Evolutionary conservation across 2,113 vertebrate genomes (phyloP).

Genomic region (Acrocephalus kingi): DNA sequence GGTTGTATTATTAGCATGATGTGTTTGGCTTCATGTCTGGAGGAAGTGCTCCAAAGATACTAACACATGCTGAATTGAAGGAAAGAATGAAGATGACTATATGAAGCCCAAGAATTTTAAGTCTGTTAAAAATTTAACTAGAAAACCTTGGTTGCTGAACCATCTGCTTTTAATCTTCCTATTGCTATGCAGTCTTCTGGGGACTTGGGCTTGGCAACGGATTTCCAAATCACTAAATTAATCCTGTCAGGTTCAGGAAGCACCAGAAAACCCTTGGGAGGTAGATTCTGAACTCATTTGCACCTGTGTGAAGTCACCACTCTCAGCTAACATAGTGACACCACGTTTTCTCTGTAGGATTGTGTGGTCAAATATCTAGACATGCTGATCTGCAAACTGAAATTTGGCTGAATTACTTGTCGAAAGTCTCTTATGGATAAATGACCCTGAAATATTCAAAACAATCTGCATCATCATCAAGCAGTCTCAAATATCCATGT

Average conservation of each 20-base stretch:
- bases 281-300: conserved; percentile 5
- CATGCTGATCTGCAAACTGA: background rate
- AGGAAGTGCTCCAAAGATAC: conserved; percentile 31
- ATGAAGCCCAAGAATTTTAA: conserved; percentile 69
- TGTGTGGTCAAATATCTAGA: background rate
- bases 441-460: background rate
- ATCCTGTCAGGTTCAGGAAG: conserved; percentile 79
- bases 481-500: background rate
- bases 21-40: conserved; percentile 28
- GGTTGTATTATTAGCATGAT: background rate
- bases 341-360: background rate
- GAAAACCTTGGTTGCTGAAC: conserved; percentile 49
- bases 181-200: conserved; percentile 63
- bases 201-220: conserved; percentile 67
- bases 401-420: background rate
- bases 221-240: conserved; percentile 74
- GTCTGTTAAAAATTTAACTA: conserved; percentile 45
- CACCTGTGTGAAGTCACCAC: conserved; percentile 36
- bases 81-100: conserved; percentile 59
- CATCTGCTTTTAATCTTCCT: conserved; percentile 78
- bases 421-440: background rate
- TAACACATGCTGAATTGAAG: background rate
- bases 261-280: conserved; percentile 24
- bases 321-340: background rate
- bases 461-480: background rate